A percentile compares a stretch with the other conserved stretches of the same genome.
These are phyloP conservation scores for Solen grandis DNA, from an alignment of 1,140 invertebrate species.

Conservation along the genomic window DNA sequence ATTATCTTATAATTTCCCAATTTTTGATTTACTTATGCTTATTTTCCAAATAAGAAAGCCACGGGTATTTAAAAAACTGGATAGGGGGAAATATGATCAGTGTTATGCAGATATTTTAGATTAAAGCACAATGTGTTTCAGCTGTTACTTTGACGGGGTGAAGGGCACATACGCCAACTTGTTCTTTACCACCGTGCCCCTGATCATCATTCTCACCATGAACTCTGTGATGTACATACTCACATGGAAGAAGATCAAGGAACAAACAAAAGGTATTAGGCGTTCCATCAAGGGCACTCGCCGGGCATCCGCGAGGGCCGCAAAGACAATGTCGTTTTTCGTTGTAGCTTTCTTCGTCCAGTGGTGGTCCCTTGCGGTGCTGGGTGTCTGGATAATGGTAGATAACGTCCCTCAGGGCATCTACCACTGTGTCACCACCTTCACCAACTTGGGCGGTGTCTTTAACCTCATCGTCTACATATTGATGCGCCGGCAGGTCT, in stretches of 20 bases:
- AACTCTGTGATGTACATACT: slow-evolving; percentile 47
- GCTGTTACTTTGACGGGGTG: slow-evolving; percentile 52
- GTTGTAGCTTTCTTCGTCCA: not conserved
- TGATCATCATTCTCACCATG: slow-evolving; percentile 27
- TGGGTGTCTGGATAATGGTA: not conserved
- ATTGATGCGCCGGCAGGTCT: slow-evolving; percentile 34
- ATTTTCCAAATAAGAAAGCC: no score
- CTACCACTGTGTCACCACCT: not conserved
- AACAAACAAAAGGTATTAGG: slow-evolving; percentile 2
- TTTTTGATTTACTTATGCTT: no score
- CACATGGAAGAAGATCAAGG: slow-evolving; percentile 43
- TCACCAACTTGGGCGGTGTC: not conserved
- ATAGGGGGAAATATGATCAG: no score
- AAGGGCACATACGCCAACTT: slow-evolving; percentile 38
- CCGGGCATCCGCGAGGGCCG: slow-evolving; percentile 37
- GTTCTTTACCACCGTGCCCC: slow-evolving; percentile 44
- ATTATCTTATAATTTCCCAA: no score
- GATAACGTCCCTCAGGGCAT: not conserved
- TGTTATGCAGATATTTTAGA: no score
- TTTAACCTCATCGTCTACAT: not conserved
- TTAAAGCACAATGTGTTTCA: no score
- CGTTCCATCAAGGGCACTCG: not conserved
- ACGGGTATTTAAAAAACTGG: no score
- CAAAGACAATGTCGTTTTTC: not conserved
- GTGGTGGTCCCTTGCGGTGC: not conserved